Evolutionary conservation across 2,113 vertebrate genomes (phyloP).

Genomic region (Odobenus rosmarus): DNA sequence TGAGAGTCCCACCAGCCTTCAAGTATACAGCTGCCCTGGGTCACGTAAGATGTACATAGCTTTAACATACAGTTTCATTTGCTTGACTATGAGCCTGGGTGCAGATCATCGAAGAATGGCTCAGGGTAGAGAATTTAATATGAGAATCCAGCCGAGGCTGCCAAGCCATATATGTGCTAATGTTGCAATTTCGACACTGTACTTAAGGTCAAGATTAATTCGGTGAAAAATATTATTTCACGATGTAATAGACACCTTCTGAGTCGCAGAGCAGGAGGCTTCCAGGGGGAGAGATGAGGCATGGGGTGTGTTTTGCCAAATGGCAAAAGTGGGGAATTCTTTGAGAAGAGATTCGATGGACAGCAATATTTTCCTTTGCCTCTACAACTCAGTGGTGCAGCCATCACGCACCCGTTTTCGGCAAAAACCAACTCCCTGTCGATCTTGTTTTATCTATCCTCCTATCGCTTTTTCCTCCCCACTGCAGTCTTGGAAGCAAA

Average conservation of each 20-base stretch:
- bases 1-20: not conserved
- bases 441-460: not conserved
- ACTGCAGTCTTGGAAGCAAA: not conserved
- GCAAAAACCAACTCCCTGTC: not conserved
- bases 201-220: slow-evolving; percentile 66
- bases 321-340: not conserved
- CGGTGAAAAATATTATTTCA: slow-evolving; percentile 56
- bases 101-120: not conserved
- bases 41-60: slow-evolving; percentile 18
- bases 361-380: not conserved
- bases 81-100: not conserved
- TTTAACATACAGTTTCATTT: slow-evolving; percentile 46
- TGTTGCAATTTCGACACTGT: slow-evolving; percentile 38
- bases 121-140: slow-evolving; percentile 54
- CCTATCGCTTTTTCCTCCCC: not conserved
- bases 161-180: slow-evolving; percentile 61
- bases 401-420: not conserved
- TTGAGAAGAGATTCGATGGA: not conserved
- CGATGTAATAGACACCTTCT: not conserved
- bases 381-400: not conserved
- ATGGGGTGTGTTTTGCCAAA: too few relatives aligned
- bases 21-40: slow-evolving; percentile 7
- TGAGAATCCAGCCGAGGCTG: slow-evolving; percentile 1
- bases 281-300: not conserved
- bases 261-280: not conserved